Evolutionary conservation across 1,140 invertebrate genomes (phyloP).

Genomic region (Bombus breviceps): DNA sequence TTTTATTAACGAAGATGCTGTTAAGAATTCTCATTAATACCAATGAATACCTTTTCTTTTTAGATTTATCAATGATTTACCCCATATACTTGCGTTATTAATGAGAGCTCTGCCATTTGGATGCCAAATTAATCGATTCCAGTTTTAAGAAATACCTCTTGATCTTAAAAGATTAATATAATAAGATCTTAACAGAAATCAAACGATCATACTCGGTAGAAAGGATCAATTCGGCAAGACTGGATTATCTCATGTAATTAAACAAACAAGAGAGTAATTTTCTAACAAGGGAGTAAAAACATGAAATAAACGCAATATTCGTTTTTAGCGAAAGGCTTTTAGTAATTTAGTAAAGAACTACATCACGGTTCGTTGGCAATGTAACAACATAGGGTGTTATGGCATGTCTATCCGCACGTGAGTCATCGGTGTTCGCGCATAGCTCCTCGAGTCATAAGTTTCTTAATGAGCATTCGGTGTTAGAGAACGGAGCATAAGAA

Average conservation of each 20-base stretch:
- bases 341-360: not conserved
- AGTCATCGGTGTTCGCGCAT: not conserved
- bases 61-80: not conserved
- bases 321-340: not conserved
- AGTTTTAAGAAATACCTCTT: too few relatives aligned
- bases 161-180: too few relatives aligned
- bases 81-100: not conserved
- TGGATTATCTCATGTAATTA: not conserved
- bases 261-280: too few relatives aligned
- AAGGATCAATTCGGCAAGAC: not conserved
- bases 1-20: not conserved
- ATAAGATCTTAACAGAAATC: too few relatives aligned
- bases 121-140: too few relatives aligned
- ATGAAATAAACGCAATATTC: not conserved
- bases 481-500: not conserved
- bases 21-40: not conserved
- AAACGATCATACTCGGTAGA: not conserved
- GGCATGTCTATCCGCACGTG: not conserved
- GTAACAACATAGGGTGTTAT: not conserved
- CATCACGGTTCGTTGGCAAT: not conserved
- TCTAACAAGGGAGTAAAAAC: not conserved
- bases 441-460: not conserved
- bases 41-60: not conserved
- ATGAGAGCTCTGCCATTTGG: not conserved
- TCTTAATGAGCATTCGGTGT: conserved; percentile 17